Conservation (phyloP, 2,113 vertebrate genomes). For the Cricetomys ansorgei region DNA sequence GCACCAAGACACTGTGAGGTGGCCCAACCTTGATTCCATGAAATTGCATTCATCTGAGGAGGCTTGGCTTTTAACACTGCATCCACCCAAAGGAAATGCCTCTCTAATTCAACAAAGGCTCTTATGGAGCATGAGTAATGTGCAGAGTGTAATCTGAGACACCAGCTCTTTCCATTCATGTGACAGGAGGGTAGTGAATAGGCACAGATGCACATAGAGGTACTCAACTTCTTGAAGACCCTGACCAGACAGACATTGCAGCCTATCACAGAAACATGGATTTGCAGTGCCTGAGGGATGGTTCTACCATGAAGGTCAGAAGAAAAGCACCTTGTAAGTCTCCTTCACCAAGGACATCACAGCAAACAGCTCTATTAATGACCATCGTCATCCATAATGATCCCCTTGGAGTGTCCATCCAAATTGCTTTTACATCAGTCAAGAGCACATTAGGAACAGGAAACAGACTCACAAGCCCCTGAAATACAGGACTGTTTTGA, state of each 20-base stretch:
- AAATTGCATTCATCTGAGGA: not conserved
- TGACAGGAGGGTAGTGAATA: not conserved
- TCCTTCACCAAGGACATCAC: not conserved
- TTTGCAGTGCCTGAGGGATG: not conserved
- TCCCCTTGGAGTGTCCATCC: not conserved
- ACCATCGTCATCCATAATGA: not conserved
- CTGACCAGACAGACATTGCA: not conserved
- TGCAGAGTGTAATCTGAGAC: not conserved
- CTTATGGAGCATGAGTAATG: not conserved
- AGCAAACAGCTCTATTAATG: not conserved
- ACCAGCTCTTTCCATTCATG: not conserved
- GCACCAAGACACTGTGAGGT: not conserved
- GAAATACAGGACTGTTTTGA: constrained; percentile 22
- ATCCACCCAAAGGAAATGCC: not conserved
- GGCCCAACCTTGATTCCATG: not conserved
- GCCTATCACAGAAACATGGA: not conserved
- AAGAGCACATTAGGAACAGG: constrained; percentile 1
- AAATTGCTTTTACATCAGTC: constrained; percentile 2
- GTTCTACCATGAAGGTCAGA: not conserved
- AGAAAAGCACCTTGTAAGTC: not conserved
- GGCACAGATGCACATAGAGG: too few relatives aligned
- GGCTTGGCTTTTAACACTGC: not conserved
- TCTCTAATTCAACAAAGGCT: constrained; percentile 8
- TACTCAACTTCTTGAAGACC: not conserved
- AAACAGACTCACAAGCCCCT: constrained; percentile 38